phyloP scores from a whole-genome alignment of 30 jellyfish, hydroid and myxozoan genomes.

The Euphysa ruthae region DNA sequence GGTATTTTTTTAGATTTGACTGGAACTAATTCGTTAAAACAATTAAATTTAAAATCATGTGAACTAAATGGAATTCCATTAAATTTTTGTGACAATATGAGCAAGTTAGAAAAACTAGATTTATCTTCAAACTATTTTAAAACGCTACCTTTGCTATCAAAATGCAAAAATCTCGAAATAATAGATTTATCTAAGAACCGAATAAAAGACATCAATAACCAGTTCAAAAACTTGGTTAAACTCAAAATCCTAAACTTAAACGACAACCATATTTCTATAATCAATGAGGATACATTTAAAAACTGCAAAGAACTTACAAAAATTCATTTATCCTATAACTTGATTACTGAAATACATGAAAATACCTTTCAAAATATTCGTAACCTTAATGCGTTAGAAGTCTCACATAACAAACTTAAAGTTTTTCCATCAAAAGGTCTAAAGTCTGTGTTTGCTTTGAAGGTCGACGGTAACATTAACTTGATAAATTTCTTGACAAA shows the following conservation, averaged over 20 bases:
- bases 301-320: constrained; percentile 8
- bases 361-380: constrained; percentile 42
- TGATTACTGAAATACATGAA: constrained; percentile 40
- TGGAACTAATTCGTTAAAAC: constrained; percentile 48
- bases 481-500: constrained; percentile 53
- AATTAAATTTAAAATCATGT: constrained; percentile 40
- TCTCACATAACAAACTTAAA: constrained; percentile 38
- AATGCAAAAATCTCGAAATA: background rate
- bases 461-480: constrained; percentile 60
- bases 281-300: constrained; percentile 45
- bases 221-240: constrained; percentile 28
- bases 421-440: constrained; percentile 58
- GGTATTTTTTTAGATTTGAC: constrained; percentile 47
- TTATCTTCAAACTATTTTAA: background rate
- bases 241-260: constrained; percentile 30
- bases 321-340: constrained; percentile 45
- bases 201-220: background rate
- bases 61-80: constrained; percentile 30
- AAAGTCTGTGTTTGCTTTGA: constrained; percentile 30
- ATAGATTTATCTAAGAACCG: background rate
- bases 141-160: constrained; percentile 1
- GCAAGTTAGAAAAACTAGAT: constrained; percentile 7
- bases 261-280: constrained; percentile 34
- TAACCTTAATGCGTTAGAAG: constrained; percentile 33
- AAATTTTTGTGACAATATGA: constrained; percentile 14